Conservation (phyloP, 2,113 vertebrate genomes). For the sheep (Ovis aries) region DNA sequence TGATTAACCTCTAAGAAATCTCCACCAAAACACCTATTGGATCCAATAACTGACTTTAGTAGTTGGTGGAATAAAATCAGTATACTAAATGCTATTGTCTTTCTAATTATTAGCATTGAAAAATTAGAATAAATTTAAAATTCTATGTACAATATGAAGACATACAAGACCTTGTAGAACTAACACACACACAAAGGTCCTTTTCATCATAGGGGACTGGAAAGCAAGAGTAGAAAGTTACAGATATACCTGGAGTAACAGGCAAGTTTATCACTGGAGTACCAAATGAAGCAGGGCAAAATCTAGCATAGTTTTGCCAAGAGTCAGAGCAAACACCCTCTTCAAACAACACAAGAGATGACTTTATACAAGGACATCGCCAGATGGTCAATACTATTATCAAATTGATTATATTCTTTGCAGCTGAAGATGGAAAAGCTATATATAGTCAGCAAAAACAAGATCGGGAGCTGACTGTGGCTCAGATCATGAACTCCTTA, state of each 20-base stretch:
- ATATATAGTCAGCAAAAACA: not conserved
- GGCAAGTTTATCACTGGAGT: not conserved
- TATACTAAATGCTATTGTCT: not conserved
- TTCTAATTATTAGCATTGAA: not conserved
- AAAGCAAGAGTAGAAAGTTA: not conserved
- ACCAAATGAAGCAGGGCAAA: not conserved
- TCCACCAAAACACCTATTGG: too few species aligned
- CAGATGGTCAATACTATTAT: not conserved
- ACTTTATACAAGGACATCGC: not conserved
- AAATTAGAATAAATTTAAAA: not conserved
- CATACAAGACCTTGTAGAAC: not conserved
- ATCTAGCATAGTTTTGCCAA: not conserved
- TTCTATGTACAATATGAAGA: not conserved
- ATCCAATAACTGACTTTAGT: too few species aligned
- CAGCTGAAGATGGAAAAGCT: not conserved
- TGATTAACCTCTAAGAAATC: not conserved
- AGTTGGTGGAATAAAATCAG: not conserved
- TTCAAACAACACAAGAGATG: not conserved
- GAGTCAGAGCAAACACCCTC: not conserved
- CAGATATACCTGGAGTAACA: not conserved
- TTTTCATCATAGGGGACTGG: not conserved
- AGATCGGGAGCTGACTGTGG: not conserved
- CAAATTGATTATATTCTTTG: not conserved
- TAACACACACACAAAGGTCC: not conserved
- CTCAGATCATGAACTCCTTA: not conserved